Evolutionary conservation across 2,888 invertebrate genomes (phyloP), one percentile per base, ranked within the genome.

Genomic region (Pecten maximus): DNA sequence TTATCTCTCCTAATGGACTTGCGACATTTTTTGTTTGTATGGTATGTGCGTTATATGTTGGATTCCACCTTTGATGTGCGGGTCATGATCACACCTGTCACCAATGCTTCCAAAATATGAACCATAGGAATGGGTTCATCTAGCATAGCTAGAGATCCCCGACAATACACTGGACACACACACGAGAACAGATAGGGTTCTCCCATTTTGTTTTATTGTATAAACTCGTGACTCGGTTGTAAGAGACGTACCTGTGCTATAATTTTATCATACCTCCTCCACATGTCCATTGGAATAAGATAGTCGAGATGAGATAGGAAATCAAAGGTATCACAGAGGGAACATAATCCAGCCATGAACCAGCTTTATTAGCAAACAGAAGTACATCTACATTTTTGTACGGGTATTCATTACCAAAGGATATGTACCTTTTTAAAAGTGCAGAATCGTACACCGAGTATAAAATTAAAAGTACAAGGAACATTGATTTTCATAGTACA

Each of bases 11-110:
- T 74, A 74, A 74, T 74, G 74, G 74, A 74, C 74, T 15, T 12
- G 35, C 35, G 28, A 74, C 74, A 74, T 74, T 74, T 74, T 74
- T 74, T 28, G 35, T 74, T 74, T 74, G 74, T 74, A 74, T 74
- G 74, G 28, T 6, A 35, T 35, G 74, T 2, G 0, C 35, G 35
- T 2, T 23, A 35, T 35, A 10, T 74, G 28, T 35, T 35, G 12
- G 15, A 35, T 35, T 23, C 8, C 28, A 23, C 44, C 74, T 74
- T 74, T 74, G 74, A 74, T 74, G 74, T 74, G 0, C 19, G 74
- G 23, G 35, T 74, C 74, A 10, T 0, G 12, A 74, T 74, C 74
- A 35, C 74, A 35, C 35, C 74, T 74, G 74, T 74, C 74, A 74
- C 74, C 74, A 28, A 74, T 12, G 74, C 35, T 23, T 28, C 74